Base-by-base conservation (phyloP, 2,113 vertebrate species). In the Elephas maximus region DNA sequence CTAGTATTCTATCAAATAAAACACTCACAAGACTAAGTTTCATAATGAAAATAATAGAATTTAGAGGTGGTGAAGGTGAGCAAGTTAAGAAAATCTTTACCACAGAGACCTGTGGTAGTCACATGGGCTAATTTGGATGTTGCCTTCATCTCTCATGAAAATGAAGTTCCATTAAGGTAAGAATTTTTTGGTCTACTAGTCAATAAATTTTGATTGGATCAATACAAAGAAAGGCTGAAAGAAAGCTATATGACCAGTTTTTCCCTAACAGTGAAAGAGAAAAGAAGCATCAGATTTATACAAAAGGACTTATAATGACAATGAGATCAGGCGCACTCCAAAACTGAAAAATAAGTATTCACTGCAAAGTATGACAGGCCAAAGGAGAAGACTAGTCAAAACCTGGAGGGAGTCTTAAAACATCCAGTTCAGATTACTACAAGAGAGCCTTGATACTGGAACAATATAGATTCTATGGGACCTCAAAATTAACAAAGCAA, bases 1-100 rank as follows among this genome's bases (percentile, higher is more conserved):
- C 11, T 48, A 83, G 20, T 63, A 85, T 48, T 24, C 57, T 90
- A 79, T 30, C 45, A 90, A 89, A 86, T 93, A 53, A 93, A 85
- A 60, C 1, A 14, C 5, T 33, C 51, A 18, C 51, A 53, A 87
- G 2, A 73, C 69, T 89, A n/a, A 96, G 45, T 2, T 89, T 86
- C 20, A 65, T 82, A 92, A 23, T 78, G 8, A 71, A 86, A 83
- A 69, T 67, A 41, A 21, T 57, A 67, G 26, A 87, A 76, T 84
- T 37, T 76, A 24, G 87, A 93, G 62, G 10, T 53, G 48, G 9
- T 23, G 10, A 65, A 71, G 17, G 12, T 80, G 21, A 79, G 8
- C 18, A 77, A n/a, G 41, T 82, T 67, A 63, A 53, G 48, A 84
- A 90, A 87, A 21, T 1, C 9, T 79, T 83, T n/a, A 12, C 51